Percentiles rank a stretch among this genome's conserved stretches.
Evolutionary conservation across 2,888 invertebrate species (phyloP).

Genomic region (Pandemis corylana): DNA sequence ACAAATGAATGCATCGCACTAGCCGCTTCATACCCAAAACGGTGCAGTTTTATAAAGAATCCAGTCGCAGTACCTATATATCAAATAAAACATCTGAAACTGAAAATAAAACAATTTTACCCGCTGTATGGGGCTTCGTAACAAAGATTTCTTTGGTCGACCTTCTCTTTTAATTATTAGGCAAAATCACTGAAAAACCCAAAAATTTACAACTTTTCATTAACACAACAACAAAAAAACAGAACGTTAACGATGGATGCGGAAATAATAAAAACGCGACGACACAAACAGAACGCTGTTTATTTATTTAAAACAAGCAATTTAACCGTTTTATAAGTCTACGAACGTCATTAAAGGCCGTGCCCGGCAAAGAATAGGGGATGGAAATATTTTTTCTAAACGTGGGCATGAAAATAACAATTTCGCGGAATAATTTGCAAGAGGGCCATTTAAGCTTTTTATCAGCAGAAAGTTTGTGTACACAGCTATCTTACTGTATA

Average conservation of each 20-base stretch:
- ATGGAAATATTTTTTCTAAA: conserved; percentile 65
- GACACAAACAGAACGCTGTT: conserved; percentile 62
- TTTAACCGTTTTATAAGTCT: conserved; percentile 69
- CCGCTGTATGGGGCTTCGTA: no score
- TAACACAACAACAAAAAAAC: conserved; percentile 45
- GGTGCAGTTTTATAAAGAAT: no score
- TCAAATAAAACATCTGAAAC: no score
- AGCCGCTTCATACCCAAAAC: no score
- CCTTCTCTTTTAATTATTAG: background rate
- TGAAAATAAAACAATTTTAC: no score
- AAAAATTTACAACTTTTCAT: conserved; percentile 44
- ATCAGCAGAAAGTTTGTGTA: conserved; percentile 78
- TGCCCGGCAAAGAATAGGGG: conserved; percentile 62
- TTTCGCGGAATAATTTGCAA: conserved; percentile 77
- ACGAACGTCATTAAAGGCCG: conserved; percentile 66
- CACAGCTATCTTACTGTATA: conserved; percentile 75
- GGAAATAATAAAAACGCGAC: conserved; percentile 49
- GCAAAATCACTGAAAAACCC: background rate
- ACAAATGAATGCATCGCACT: no score
- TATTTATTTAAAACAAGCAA: conserved; percentile 72
- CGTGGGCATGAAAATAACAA: conserved; percentile 75
- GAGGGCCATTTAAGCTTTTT: conserved; percentile 80
- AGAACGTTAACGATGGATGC: conserved; percentile 47
- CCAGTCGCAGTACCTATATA: no score
- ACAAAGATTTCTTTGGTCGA: no score